Conservation (phyloP, 2,797 vertebrate genomes). For the Potorous gilbertii region DNA sequence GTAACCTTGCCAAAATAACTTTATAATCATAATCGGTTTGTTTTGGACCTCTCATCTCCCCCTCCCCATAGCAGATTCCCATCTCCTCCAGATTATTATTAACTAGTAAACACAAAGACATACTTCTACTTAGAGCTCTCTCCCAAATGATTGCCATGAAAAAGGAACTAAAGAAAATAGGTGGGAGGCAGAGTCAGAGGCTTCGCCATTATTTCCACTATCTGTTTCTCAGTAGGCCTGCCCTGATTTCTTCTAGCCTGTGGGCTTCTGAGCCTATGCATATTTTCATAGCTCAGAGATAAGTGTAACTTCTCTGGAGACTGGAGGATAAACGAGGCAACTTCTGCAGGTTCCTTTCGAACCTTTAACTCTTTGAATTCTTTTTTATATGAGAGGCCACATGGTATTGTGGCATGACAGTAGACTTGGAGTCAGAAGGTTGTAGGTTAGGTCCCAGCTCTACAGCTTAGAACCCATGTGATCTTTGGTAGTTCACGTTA, state of each 20-base stretch:
- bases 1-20: not conserved
- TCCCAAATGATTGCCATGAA: not conserved
- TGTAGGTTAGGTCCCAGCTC: not conserved
- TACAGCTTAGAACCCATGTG: not conserved
- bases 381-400: not conserved
- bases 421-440: not conserved
- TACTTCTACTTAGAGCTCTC: not conserved
- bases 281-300: not conserved
- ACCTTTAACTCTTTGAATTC: not conserved
- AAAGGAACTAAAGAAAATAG: not conserved
- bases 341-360: not conserved
- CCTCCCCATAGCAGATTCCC: not conserved
- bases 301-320: slow-evolving; percentile 24
- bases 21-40: not conserved
- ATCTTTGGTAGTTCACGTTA: not conserved
- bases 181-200: not conserved
- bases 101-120: not conserved
- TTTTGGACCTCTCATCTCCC: not conserved
- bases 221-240: not conserved
- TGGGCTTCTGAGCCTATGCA: not conserved
- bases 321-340: not conserved
- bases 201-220: not conserved
- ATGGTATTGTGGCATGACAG: not conserved
- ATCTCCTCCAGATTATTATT: not conserved
- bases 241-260: not conserved